Evolutionary conservation across 2,888 invertebrate species (phyloP), one percentile per base, ranked within the genome.

Genomic region (Chirona hameri): DNA sequence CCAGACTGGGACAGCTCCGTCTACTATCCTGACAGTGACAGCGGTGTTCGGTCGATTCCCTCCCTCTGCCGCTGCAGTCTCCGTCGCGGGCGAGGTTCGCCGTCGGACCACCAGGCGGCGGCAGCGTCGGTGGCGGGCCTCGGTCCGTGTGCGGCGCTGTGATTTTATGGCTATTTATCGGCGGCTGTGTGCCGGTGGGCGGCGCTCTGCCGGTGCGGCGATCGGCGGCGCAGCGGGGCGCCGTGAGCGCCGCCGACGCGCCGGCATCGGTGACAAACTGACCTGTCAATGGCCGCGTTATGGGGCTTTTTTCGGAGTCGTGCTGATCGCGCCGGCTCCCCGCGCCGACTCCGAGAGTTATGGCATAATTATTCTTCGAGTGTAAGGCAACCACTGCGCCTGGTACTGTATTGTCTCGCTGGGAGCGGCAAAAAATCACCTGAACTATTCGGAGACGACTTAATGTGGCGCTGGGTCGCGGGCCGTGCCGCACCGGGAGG

Each of bases 341-440:
- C 72, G 72, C 72, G 72, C n/a, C 72, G 72, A 9, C 29, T 10
- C 72, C 31, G 31, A 72, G 72, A 72, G 14, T 72, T 72, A 72
- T 72, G 72, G 72, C 72, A 31, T 72, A 72, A 72, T 72, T 72
- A 72, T 72, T 72, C 72, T 72, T 31, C 72, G 31, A 14, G 31
- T 31, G 72, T 72, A 72, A 69, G 69, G 69, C 29, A 69, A 69
- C 72, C 72, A 72, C 31, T 18, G 72, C 18, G 72, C 72, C 31
- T 18, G 72, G 72, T 72, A 18, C 31, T 15, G 18, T 72, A 72
- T 72, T 72, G 72, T 72, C 72, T 72, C 72, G 72, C 31, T 72
- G 31, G 72, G 72, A 72, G 72, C 72, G 72, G 31, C 72, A 72
- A 72, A 72, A 72, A 72, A 72, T 72, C 72, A 15, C 72, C 31